A percentile compares a stretch with the other conserved stretches of the same genome.
Conservation (phyloP, 2,113 vertebrate species). For the Pteropus alecto region DNA sequence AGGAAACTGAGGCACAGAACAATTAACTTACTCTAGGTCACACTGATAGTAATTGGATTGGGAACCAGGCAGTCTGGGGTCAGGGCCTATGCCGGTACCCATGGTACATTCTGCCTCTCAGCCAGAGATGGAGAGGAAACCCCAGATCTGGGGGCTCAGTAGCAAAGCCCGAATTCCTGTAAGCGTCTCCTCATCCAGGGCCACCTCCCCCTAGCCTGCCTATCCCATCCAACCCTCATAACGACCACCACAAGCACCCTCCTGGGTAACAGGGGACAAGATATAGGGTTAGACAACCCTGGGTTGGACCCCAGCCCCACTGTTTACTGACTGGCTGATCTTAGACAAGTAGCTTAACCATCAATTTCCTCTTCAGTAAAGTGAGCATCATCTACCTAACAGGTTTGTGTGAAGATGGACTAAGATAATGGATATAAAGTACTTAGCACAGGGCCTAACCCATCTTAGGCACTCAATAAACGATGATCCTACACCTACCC, state of each 20-base stretch:
- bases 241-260: not conserved
- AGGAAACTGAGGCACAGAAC: not conserved
- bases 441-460: not conserved
- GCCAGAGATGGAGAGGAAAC: not conserved
- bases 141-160: not conserved
- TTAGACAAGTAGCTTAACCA: not conserved
- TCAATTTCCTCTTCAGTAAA: not conserved
- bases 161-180: not conserved
- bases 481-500: not conserved
- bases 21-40: not conserved
- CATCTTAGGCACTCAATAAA: not conserved
- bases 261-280: not conserved
- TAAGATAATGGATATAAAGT: not conserved
- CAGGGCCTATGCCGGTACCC: not conserved
- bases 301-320: not conserved
- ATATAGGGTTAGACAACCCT: not conserved
- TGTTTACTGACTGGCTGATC: not conserved
- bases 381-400: too few species aligned
- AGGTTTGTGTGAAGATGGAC: not conserved
- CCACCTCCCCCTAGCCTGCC: not conserved
- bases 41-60: not conserved
- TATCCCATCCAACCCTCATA: not conserved
- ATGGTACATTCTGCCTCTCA: not conserved
- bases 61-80: not conserved
- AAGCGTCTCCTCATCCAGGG: not conserved